Conservation (phyloP, 64 coral and sea anemone species). For the Actinia tenebrosa region DNA sequence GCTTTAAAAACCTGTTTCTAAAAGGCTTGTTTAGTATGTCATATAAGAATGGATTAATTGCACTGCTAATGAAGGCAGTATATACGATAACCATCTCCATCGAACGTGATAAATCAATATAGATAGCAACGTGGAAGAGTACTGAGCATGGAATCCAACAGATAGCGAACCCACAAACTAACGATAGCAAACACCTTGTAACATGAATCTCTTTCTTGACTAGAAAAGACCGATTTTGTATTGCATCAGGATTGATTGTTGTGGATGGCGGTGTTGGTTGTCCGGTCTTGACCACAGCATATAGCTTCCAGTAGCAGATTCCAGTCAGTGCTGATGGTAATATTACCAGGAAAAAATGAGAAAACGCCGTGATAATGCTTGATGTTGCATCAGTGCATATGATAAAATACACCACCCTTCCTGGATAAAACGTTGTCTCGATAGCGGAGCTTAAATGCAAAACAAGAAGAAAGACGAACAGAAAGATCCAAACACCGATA, state of each 20-base stretch:
- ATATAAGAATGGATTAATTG: not conserved
- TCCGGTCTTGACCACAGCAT: slow-evolving; percentile 7
- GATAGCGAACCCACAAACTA: not conserved
- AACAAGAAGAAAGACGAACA: not conserved
- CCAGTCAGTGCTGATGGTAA: not conserved
- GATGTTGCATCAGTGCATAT: not conserved
- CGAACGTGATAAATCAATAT: not conserved
- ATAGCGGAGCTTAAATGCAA: not conserved
- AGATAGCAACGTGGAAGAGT: not conserved
- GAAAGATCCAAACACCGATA: not conserved
- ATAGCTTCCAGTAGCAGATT: slow-evolving; percentile 20
- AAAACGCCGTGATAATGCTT: not conserved
- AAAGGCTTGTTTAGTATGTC: not conserved
- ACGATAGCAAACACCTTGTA: not conserved
- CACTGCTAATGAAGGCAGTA: not conserved
- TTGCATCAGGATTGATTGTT: not conserved
- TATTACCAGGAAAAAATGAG: not conserved
- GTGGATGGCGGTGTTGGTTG: not conserved
- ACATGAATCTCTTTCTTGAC: slow-evolving; percentile 14
- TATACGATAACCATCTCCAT: not conserved
- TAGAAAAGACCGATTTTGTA: not conserved
- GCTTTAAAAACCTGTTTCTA: not conserved
- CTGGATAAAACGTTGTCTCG: not conserved
- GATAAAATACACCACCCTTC: not conserved
- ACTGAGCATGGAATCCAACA: slow-evolving; percentile 4